These are phyloP conservation scores for Rhynchophorus ferrugineus DNA, from an alignment of 1,140 invertebrate genomes.

Conservation along the genomic window DNA sequence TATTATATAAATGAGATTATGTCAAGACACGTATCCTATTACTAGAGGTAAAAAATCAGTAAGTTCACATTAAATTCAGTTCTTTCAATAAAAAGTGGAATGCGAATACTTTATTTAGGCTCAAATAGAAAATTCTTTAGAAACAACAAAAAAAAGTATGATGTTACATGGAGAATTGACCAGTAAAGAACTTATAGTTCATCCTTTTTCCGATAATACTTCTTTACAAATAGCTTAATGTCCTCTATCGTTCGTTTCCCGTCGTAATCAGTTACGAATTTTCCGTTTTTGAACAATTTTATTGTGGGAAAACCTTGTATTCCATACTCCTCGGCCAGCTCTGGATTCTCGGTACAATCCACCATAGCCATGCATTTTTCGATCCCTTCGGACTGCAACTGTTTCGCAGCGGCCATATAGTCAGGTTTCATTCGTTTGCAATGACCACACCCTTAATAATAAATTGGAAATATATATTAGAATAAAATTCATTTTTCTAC, in stretches of 20 bases:
- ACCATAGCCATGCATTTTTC: conserved; percentile 49
- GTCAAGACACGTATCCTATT: too few relatives aligned
- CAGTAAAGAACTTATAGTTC: conserved; percentile 30
- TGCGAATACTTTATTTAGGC: too few relatives aligned
- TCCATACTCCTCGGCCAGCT: conserved; percentile 50
- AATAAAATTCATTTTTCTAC: background rate
- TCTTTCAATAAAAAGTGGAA: too few relatives aligned
- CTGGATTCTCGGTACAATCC: conserved; percentile 56
- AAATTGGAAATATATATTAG: conserved; percentile 4
- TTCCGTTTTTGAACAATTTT: conserved; percentile 63
- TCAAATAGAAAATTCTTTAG: too few relatives aligned
- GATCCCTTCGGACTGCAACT: conserved; percentile 46
- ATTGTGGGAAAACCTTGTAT: conserved; percentile 66
- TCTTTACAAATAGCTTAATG: conserved; percentile 47
- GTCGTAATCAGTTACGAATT: conserved; percentile 48
- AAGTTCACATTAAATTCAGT: too few relatives aligned
- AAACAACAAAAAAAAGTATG: too few relatives aligned
- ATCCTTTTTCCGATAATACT: conserved; percentile 28
- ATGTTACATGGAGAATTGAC: too few relatives aligned
- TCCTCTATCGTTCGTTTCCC: conserved; percentile 52
- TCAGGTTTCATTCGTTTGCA: conserved; percentile 69
- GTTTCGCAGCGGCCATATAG: conserved; percentile 53
- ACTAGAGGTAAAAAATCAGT: too few relatives aligned
- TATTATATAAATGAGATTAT: too few relatives aligned
- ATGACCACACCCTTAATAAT: conserved; percentile 62